These are phyloP conservation scores for Ptychochromis oligacanthus DNA, from an alignment of 2,113 vertebrate species.

Conservation along the genomic window DNA sequence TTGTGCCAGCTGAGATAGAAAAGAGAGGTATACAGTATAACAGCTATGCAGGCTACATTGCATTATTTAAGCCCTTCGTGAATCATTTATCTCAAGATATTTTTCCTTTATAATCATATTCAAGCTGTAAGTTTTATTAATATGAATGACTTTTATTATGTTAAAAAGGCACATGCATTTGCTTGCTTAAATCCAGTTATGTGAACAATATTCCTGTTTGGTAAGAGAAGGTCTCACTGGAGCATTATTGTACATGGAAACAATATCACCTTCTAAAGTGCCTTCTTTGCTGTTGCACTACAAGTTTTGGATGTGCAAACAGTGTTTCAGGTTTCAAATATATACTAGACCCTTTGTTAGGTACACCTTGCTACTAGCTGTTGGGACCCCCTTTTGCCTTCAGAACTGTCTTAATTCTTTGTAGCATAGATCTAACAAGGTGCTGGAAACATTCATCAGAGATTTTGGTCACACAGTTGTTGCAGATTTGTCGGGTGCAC, in stretches of 20 bases:
- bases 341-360: not conserved
- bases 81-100: not conserved
- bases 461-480: too few species aligned
- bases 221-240: not conserved
- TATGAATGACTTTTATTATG: not conserved
- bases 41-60: not conserved
- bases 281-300: not conserved
- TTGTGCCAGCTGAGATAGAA: not conserved
- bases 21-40: not conserved
- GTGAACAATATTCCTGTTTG: not conserved
- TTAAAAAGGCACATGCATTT: accelerated
- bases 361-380: too few species aligned
- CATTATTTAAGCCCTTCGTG: not conserved
- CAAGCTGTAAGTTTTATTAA: not conserved
- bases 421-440: too few species aligned
- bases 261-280: not conserved
- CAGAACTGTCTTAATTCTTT: too few species aligned
- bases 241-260: not conserved
- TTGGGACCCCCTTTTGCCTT: too few species aligned
- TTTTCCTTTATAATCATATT: not conserved
- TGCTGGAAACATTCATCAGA: too few species aligned
- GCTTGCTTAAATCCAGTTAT: not conserved
- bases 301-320: not conserved
- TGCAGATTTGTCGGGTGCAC: too few species aligned
- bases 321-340: not conserved